Evolutionary conservation across 2,797 vertebrate genomes (phyloP), one percentile per base, ranked within the genome.

Genomic region (Acipenser transmontanus): DNA sequence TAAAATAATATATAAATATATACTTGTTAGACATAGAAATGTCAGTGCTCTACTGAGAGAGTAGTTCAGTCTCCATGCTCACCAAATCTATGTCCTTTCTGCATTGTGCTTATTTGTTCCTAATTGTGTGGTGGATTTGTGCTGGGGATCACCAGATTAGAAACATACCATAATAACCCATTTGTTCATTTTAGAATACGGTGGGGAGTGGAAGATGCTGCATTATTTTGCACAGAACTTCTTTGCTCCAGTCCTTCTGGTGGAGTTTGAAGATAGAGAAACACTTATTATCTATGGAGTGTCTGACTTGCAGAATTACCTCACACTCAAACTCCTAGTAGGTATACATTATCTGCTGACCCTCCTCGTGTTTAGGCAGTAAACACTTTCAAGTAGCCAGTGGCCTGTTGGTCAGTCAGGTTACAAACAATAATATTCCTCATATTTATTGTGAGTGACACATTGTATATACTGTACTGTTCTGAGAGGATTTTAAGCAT

Each of bases 201-300:
- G 94, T 50, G 96, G 95, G 20, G 98, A 97, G 75, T 99, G 96
- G 97, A 99, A 99, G 80, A 95, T 98, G 89, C 90, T 99, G 66
- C 96, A 99, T 80, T 94, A 99, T 72, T 96, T 95, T 77, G 95
- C 96, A 7, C 82, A 73, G 72, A 77, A 73, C 70, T 99, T 99
- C 81, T 98, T 98, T 14, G 84, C 94, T 1, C 80, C 90, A 0
- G 70, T 98, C 47, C 78, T 95, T 59, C 91, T 93, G 0, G 87
- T 96, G 12, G 90, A 85, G 1, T 88, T 92, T 14, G 93, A 96
- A 76, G 86, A 93, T 4, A 47, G 80, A 0, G 85, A 68, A 8
- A 63, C 78, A 0, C 70, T 99, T 56, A 50, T 89, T 64, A 79
- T 99, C 67, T 96, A 96, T 0, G 91, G 91, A 0, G 81, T 98